Evolutionary conservation across 1,140 invertebrate genomes (phyloP).

Genomic region (Nasonia giraulti): DNA sequence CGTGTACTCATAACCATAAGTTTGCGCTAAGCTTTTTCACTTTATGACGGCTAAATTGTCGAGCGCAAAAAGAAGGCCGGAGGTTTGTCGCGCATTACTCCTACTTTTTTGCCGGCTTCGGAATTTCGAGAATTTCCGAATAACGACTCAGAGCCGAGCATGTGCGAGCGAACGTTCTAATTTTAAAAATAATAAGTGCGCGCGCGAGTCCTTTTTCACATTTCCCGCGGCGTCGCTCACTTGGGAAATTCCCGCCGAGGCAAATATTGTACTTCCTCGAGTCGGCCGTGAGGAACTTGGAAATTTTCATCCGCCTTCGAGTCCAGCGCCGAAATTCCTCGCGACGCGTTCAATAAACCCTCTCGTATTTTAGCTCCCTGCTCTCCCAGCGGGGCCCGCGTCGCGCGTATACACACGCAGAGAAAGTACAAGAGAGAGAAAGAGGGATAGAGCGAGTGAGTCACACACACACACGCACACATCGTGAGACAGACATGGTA

Average conservation of each 20-base stretch:
- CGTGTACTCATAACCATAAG: neutral
- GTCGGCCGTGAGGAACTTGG: neutral
- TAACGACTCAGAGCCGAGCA: neutral
- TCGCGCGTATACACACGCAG: neutral
- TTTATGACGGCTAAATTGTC: neutral
- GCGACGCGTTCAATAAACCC: neutral
- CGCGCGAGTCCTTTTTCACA: too few species aligned
- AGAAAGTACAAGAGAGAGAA: too few species aligned
- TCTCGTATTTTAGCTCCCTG: neutral
- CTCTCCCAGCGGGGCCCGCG: neutral
- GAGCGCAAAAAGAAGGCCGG: neutral
- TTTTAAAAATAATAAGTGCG: neutral
- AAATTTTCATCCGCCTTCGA: neutral
- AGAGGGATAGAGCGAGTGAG: conserved; percentile 28
- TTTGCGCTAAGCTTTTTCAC: neutral
- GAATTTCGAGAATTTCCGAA: neutral
- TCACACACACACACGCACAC: neutral
- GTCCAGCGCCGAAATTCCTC: neutral
- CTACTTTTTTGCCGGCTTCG: neutral
- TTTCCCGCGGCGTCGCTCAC: neutral
- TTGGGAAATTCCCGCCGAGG: neutral
- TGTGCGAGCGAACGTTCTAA: too few species aligned
- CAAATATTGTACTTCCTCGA: neutral
- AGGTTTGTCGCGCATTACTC: neutral
- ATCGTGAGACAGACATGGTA: neutral